Base-by-base conservation (phyloP, 1,140 invertebrate genomes). In the Brachionus rubens region DNA sequence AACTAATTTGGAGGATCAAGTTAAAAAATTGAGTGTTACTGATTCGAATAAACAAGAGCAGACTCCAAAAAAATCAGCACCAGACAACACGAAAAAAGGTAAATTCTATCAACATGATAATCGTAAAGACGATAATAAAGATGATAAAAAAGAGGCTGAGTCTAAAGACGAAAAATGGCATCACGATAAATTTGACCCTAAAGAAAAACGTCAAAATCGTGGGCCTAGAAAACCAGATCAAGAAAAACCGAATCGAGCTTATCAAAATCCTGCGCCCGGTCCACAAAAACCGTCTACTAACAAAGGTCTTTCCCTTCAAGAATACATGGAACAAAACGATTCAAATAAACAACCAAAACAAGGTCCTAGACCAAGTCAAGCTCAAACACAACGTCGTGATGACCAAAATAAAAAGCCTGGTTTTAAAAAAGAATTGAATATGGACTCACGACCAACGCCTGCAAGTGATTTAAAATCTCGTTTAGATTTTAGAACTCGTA, bases 71-170 rank as follows among this genome's bases (percentile, higher is more conserved):
- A 5, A 36, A 12, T 21, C 19, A 19, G 59, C 16, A 26, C 16
- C 59, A 7, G n/a, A n/a, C n/a, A n/a, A n/a, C n/a, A 26, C 21
- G 2, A 65, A 65, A 65, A 65, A 65, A 40, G 59, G 59, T 0
- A 65, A 65, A 43, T 65, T 41, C 24, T 65, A 43, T 43, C 59
- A 65, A 26, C 59, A 65, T 65, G 59, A 65, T n/a, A 65, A 36
- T 16, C 59, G 59, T 28, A 40, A 62, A 40, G 40, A 65, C 3
- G 40, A 43, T 43, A 65, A 24, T 14, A 21, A 5, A 10, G 7
- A 41, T 19, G 30, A 65, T 24, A 21, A 5, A 10, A 14, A 65
- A 10, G 30, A 65, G 9, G 19, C 7, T 26, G 3, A 41, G 16
- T 2, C 7, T 7, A 65, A 46, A n/a, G 43, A 65, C 26, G 36